Base-by-base conservation (phyloP, 2,113 vertebrate genomes). In the Campylomormyrus tamandua region DNA sequence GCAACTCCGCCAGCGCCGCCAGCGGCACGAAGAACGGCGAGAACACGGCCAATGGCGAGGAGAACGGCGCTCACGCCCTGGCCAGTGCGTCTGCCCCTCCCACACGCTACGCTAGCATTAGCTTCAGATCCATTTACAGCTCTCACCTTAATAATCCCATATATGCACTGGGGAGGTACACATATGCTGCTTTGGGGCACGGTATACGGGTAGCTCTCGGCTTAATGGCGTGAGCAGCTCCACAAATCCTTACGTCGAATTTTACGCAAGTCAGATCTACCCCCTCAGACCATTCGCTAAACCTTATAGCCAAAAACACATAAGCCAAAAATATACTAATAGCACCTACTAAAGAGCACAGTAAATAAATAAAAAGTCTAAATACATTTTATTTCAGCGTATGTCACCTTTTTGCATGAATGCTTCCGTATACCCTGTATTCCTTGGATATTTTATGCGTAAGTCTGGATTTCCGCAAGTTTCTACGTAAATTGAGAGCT, bases 21-120 rank as follows among this genome's bases (percentile, higher is more conserved):
- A 96, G 97, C 85, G 96, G 97, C 89, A 93, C 98, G 0, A 99
- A 99, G 96, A 99, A 99, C 87, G 98, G 98, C 89, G 98, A 99
- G 93, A 99, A 98, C 92, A 98, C 98, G 83, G 97, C 98, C 90
- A 99, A 99, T 3, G 98, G 98, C 87, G 98, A 99, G 90, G 98
- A 99, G 95, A 99, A 99, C 0, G 98, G 98, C 95, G 98, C 97
- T 87, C 98, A 99, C 46, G 95, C 97, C 93, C 97, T 99, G 96
- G 96, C 98, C 92, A 99, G 98, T 99, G 95, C 97, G 98, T 94
- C 35, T 2, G 3, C 42, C 19, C 5, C 24, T 48, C 42, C 31
- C 19, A 17, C 13, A 15, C 10, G 74, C 27, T 17, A 39, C 31
- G n/a, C 45, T 45, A 48, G 5, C 2, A 5, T 48, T 42, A 45